phyloP scores from a whole-genome alignment of 2,797 vertebrate species.

The Lithobates sylvaticus region DNA sequence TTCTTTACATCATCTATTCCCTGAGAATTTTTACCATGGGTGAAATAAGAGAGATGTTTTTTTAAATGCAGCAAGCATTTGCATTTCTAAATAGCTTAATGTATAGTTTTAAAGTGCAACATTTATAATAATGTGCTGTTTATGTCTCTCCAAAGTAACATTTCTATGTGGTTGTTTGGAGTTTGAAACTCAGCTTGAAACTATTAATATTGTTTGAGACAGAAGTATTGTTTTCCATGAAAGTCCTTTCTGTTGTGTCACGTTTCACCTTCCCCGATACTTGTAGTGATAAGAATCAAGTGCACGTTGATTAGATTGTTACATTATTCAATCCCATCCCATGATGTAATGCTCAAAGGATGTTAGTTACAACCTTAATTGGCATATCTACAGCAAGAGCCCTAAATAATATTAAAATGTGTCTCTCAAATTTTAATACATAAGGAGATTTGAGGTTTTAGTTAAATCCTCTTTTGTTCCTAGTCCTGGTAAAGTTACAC shows the following conservation, averaged over 20 bases:
- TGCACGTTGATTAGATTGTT: neutral
- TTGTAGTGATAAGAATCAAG: neutral
- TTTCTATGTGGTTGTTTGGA: conserved; percentile 16
- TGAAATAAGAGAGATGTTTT: conserved; percentile 47
- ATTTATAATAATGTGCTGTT: conserved; percentile 47
- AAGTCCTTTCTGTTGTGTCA: neutral
- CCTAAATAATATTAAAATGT: neutral
- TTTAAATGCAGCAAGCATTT: conserved; percentile 29
- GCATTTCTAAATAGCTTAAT: conserved; percentile 39
- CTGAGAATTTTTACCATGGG: conserved; percentile 37
- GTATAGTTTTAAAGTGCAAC: conserved; percentile 33
- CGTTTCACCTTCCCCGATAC: conserved; percentile 14
- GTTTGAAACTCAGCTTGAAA: conserved; percentile 34
- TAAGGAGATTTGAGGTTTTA: neutral
- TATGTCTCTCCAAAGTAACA: conserved; percentile 42
- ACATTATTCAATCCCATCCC: neutral
- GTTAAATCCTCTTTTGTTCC: too few species aligned
- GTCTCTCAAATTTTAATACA: neutral
- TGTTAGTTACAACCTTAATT: neutral
- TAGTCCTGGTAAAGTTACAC: too few species aligned
- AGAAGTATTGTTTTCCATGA: conserved; percentile 33
- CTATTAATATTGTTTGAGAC: conserved; percentile 25
- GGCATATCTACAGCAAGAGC: neutral
- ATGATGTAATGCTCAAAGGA: neutral
- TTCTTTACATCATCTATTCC: neutral